A percentile compares a stretch with the other conserved stretches of the same genome.
Conservation (phyloP, 2,113 vertebrate genomes). For the Nematolebias whitei region DNA sequence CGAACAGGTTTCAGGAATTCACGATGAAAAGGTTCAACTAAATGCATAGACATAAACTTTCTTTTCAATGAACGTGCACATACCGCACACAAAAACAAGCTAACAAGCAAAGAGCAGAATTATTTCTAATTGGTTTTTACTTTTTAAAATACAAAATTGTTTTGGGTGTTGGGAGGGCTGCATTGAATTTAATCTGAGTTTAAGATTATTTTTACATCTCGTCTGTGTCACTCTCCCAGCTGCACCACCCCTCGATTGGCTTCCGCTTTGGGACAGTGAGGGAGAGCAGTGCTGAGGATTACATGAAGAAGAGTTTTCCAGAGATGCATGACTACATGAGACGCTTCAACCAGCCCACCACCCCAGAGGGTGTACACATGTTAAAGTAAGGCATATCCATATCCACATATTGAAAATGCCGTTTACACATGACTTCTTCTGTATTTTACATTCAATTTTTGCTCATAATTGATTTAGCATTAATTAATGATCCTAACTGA, state of each 20-base stretch:
- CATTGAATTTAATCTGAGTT: conserved; percentile 28
- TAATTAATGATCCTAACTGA: too few relatives aligned
- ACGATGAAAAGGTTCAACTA: conserved; percentile 89
- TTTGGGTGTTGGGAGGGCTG: conserved; percentile 28
- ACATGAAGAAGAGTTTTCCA: conserved; percentile 93
- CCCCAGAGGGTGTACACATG: conserved; percentile 87
- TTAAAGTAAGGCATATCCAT: conserved; percentile 82
- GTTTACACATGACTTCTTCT: neutral
- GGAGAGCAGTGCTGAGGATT: conserved; percentile 95
- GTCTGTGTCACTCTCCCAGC: conserved; percentile 76
- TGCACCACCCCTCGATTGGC: conserved; percentile 90
- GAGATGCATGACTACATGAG: conserved; percentile 92
- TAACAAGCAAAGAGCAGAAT: conserved; percentile 52
- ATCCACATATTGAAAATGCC: neutral
- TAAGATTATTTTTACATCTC: conserved; percentile 67
- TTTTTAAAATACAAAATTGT: conserved; percentile 29
- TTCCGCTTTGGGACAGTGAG: conserved; percentile 93
- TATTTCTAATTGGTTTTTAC: conserved; percentile 54
- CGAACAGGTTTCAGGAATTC: conserved; percentile 92
- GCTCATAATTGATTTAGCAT: too few relatives aligned
- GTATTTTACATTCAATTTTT: too few relatives aligned
- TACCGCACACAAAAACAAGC: conserved; percentile 43
- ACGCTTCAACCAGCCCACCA: conserved; percentile 88
- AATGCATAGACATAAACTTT: conserved; percentile 14
- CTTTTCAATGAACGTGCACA: conserved; percentile 12